Conservation (phyloP, 2,113 vertebrate genomes). For the Sakesphorus luctuosus region DNA sequence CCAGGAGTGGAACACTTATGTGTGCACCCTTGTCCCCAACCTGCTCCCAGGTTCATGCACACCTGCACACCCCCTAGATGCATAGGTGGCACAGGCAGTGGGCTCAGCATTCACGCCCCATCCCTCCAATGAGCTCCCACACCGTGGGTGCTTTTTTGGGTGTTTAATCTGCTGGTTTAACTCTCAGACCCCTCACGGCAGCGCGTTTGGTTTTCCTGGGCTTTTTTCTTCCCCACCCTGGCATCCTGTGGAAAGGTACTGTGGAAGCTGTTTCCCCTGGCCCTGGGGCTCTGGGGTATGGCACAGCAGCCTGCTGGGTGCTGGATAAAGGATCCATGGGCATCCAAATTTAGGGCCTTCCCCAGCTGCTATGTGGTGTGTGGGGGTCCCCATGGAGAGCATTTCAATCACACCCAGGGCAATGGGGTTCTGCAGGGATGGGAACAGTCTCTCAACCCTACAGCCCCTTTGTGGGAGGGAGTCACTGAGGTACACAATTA, state of each 20-base stretch:
- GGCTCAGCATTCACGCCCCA: background rate
- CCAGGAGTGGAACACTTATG: background rate
- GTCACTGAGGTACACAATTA: background rate
- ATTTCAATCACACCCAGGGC: rapidly evolving
- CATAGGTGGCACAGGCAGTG: background rate
- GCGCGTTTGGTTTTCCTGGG: background rate
- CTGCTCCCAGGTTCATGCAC: background rate
- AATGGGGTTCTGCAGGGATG: background rate
- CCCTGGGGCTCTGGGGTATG: background rate
- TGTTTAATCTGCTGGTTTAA: background rate
- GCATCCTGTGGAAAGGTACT: background rate
- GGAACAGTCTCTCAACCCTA: background rate
- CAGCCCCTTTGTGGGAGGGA: background rate
- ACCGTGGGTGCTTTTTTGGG: background rate
- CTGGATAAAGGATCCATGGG: background rate
- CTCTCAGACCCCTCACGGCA: background rate
- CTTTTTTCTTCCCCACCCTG: background rate
- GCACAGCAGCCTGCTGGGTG: background rate
- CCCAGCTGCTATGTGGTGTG: background rate
- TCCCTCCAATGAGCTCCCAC: background rate
- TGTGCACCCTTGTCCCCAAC: rapidly evolving
- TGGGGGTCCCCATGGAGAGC: rapidly evolving
- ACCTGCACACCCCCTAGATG: background rate
- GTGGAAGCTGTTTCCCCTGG: background rate
- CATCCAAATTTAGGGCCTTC: background rate